Percentiles rank a stretch among this genome's conserved stretches.
phyloP scores from a whole-genome alignment of 1,140 invertebrate species.

The Drosophila tani region DNA sequence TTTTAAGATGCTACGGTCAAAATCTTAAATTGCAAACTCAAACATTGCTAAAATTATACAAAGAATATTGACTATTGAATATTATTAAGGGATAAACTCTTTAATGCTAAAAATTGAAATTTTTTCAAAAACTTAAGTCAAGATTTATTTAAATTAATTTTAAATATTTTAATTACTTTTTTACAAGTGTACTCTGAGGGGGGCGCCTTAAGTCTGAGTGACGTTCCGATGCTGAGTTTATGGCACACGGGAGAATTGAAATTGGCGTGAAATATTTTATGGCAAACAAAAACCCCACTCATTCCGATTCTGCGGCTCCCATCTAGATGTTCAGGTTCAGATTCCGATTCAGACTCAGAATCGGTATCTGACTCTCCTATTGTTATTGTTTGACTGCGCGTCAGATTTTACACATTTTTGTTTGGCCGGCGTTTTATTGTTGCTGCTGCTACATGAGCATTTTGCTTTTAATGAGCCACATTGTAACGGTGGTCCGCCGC shows the following conservation, averaged over 20 bases:
- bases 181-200: conserved; percentile 13
- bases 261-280: conserved; percentile 79
- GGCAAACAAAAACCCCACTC: conserved; percentile 51
- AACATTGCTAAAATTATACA: neutral
- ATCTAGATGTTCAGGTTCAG: neutral
- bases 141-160: neutral
- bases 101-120: too few relatives aligned
- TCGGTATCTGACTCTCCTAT: conserved; percentile 40
- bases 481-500: conserved; percentile 75
- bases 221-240: conserved; percentile 38
- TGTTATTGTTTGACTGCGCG: conserved; percentile 66
- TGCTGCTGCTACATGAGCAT: conserved; percentile 49
- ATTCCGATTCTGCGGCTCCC: conserved; percentile 28
- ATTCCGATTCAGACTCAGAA: conserved; percentile 30
- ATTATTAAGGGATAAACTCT: too few relatives aligned
- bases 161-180: neutral
- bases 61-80: neutral
- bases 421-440: conserved; percentile 56
- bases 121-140: neutral
- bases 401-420: conserved; percentile 73
- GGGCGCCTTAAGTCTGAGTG: conserved; percentile 32
- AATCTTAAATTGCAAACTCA: neutral
- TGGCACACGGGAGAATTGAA: conserved; percentile 33
- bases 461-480: conserved; percentile 73
- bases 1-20: too few relatives aligned